A percentile compares a stretch with the other conserved stretches of the same genome.
phyloP scores from a whole-genome alignment of 2,888 invertebrate species.

The Drosophila macrospina region DNA sequence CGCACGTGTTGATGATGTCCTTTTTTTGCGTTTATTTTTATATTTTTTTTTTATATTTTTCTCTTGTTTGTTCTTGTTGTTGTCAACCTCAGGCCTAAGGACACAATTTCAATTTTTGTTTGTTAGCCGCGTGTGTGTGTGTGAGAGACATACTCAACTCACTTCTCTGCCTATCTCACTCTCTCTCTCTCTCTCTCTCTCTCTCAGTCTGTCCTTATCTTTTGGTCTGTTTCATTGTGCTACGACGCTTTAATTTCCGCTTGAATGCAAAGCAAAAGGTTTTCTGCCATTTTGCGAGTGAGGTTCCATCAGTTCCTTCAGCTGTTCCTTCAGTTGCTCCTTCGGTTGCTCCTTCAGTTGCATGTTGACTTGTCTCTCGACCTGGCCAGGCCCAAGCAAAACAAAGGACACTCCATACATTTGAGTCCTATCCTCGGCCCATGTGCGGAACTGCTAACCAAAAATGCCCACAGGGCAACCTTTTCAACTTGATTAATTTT shows the following conservation, averaged over 20 bases:
- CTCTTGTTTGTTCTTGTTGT: constrained; percentile 24
- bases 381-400: constrained; percentile 64
- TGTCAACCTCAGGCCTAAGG: constrained; percentile 63
- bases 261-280: constrained; percentile 78
- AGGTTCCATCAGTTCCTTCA: constrained; percentile 43
- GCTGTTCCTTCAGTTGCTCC: constrained; percentile 53
- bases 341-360: constrained; percentile 53
- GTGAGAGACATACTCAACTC: constrained; percentile 35
- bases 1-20: constrained; percentile 40
- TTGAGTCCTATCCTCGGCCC: constrained; percentile 15
- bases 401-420: constrained; percentile 43
- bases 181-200: too few species aligned
- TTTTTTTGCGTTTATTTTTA: constrained; percentile 17
- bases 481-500: constrained; percentile 83
- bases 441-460: constrained; percentile 38
- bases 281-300: constrained; percentile 44
- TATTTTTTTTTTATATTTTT: too few species aligned
- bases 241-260: constrained; percentile 76
- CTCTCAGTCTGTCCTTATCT: background rate
- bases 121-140: constrained; percentile 46
- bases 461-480: constrained; percentile 52
- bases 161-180: background rate
- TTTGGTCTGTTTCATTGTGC: constrained; percentile 25
- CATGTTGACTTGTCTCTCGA: constrained; percentile 70
- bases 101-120: constrained; percentile 66